phyloP scores from a whole-genome alignment of 2,888 invertebrate genomes.

The Scaptomyza parva region DNA sequence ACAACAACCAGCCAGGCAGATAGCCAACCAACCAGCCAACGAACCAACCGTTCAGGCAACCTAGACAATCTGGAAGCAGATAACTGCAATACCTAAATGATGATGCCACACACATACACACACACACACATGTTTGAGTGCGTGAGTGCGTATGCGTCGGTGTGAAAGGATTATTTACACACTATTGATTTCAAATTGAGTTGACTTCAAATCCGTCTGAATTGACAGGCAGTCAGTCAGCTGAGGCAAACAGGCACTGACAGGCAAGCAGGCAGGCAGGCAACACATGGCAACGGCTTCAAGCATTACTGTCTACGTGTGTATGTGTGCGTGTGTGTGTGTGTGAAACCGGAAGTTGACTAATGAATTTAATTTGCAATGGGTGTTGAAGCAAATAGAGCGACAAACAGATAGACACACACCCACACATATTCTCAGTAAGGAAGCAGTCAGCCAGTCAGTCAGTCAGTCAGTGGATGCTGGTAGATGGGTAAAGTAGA shows the following conservation, averaged over 20 bases:
- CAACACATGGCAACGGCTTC: conserved; percentile 65
- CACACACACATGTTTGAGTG: not conserved
- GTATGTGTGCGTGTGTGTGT: conserved; percentile 30
- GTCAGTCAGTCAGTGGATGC: conserved; percentile 8
- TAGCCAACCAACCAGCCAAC: conserved; percentile 17
- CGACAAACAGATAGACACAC: conserved; percentile 62
- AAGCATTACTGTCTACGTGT: conserved; percentile 5
- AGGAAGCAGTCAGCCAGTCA: conserved; percentile 16
- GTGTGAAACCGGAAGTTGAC: conserved; percentile 79
- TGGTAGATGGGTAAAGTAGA: conserved; percentile 6
- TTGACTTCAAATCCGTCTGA: conserved; percentile 83
- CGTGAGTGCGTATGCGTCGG: conserved; percentile 30
- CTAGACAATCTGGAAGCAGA: conserved; percentile 54
- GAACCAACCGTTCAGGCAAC: conserved; percentile 21
- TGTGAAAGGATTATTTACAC: conserved; percentile 84
- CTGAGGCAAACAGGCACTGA: conserved; percentile 65
- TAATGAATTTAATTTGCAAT: conserved; percentile 83
- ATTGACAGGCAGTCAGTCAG: conserved; percentile 79
- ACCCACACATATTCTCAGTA: not conserved
- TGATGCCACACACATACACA: not conserved
- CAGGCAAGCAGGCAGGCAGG: conserved; percentile 46
- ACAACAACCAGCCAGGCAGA: conserved; percentile 18
- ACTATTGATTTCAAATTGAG: conserved; percentile 85
- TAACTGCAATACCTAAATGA: conserved; percentile 34
- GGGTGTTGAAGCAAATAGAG: conserved; percentile 82